Percentiles rank a stretch among this genome's conserved stretches.
Conservation (phyloP, 2,797 vertebrate genomes). For the Saxicola maurus region DNA sequence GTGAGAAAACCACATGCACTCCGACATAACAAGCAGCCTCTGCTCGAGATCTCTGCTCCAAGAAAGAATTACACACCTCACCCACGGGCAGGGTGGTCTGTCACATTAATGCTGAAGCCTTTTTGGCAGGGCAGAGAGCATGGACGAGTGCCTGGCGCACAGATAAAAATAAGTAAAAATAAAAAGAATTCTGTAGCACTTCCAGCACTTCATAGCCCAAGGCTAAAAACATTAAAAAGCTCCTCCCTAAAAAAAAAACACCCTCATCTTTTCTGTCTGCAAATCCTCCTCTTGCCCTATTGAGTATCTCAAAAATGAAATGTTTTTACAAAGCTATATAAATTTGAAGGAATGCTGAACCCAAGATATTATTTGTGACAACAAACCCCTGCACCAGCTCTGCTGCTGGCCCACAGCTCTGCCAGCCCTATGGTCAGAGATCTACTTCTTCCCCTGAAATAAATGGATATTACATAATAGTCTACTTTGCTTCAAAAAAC, state of each 20-base stretch:
- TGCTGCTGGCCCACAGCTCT: background rate
- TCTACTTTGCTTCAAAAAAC: background rate
- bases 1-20: slow-evolving; percentile 66
- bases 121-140: slow-evolving; percentile 48
- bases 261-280: background rate
- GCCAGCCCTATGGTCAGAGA: rapidly evolving
- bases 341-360: background rate
- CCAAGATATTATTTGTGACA: background rate
- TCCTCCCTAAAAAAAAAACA: background rate
- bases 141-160: slow-evolving; percentile 29
- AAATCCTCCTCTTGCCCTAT: background rate
- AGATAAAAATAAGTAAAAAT: slow-evolving; percentile 43
- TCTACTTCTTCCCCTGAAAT: background rate
- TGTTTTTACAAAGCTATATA: background rate
- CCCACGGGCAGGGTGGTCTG: slow-evolving; percentile 66
- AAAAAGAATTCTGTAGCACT: slow-evolving; percentile 29
- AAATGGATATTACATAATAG: background rate
- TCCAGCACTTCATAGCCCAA: slow-evolving; percentile 32
- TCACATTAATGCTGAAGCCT: slow-evolving; percentile 39
- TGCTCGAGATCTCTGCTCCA: slow-evolving; percentile 42
- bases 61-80: slow-evolving; percentile 61
- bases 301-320: background rate
- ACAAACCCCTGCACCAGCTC: too few species aligned
- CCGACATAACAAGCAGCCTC: slow-evolving; percentile 57
- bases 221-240: slow-evolving; percentile 9